These are phyloP conservation scores for Astatotilapia flaviijosephi DNA, from an alignment of 2,113 vertebrate species.

Conservation along the genomic window DNA sequence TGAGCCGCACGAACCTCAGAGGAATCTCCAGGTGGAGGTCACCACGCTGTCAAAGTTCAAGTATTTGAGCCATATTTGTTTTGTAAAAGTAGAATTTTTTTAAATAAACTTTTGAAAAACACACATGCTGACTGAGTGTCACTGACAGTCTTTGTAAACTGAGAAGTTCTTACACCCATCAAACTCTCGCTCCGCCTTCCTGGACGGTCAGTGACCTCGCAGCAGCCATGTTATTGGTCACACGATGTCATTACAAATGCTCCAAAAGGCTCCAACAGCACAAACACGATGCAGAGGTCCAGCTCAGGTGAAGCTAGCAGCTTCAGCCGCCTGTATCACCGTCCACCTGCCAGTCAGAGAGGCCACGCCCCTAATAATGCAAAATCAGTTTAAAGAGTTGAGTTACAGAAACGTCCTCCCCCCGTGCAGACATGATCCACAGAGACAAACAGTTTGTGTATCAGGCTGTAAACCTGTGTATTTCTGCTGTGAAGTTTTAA, in stretches of 20 bases:
- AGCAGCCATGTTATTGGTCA: neutral
- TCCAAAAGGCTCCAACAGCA: neutral
- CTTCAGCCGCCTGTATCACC: accelerated
- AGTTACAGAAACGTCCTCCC: neutral
- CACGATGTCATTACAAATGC: neutral
- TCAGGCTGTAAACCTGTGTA: neutral
- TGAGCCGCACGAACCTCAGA: neutral
- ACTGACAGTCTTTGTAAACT: neutral
- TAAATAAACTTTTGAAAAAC: neutral
- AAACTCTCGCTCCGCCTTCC: neutral
- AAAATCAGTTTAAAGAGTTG: neutral
- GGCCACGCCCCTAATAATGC: neutral
- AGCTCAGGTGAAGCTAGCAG: neutral
- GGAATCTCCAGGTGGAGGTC: neutral
- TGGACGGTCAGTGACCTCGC: neutral
- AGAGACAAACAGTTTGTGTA: neutral
- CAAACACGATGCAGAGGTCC: accelerated
- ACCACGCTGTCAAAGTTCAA: neutral
- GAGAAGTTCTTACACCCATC: neutral
- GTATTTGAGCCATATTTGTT: neutral
- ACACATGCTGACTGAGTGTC: neutral
- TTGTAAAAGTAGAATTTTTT: neutral
- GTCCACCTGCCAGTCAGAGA: accelerated
- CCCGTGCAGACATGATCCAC: accelerated
- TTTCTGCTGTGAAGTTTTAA: neutral